Base-by-base conservation (phyloP, 2,888 invertebrate genomes). In the Holacanthella duospinosa region DNA sequence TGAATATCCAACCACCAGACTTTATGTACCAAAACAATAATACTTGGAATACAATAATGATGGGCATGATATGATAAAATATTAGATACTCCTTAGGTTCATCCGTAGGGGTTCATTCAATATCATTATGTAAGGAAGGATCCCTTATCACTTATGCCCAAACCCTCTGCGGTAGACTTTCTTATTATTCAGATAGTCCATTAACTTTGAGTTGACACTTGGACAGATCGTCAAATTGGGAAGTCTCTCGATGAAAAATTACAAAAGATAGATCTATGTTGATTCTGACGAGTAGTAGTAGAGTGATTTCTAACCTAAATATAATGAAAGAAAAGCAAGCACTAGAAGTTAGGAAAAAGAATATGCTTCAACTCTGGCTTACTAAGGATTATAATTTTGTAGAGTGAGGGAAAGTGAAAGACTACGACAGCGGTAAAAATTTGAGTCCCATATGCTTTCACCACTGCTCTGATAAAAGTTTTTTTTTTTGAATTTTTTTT, bases 1-100 rank as follows among this genome's bases (percentile, higher is more conserved):
- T 67, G 62, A 64, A 64, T 67, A 62, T 64, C 64, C 62, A 59
- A 59, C 64, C 66, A 66, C 61, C 59, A 62, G 64, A 61, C 62
- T 65, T 65, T 65, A 60, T 67, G 67, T 65, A 63, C 55, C 63
- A 65, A 64, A 27, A 48, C 48, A 48, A 48, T 48, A 48, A 48
- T 9, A 26, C n/a, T n/a, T n/a, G 28, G 4, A 57, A 67, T 65
- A 67, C 64, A 65, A 58, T 63, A 67, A 65, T 67, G 63, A 67
- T 67, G 65, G 63, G n/a, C 28, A 36, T 64, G 62, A 64, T 65
- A 62, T 59, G 57, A 48, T 21, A 21, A 21, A 62, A 29, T 61
- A 64, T 63, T 63, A 63, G 64, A 65, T 63, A 36, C 48, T 64
- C 59, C 61, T 63, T 62, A 63, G 55, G 61, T 19, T 64, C 63